These are phyloP conservation scores for Nanorana parkeri DNA, from an alignment of 2,113 vertebrate genomes.

Conservation along the genomic window DNA sequence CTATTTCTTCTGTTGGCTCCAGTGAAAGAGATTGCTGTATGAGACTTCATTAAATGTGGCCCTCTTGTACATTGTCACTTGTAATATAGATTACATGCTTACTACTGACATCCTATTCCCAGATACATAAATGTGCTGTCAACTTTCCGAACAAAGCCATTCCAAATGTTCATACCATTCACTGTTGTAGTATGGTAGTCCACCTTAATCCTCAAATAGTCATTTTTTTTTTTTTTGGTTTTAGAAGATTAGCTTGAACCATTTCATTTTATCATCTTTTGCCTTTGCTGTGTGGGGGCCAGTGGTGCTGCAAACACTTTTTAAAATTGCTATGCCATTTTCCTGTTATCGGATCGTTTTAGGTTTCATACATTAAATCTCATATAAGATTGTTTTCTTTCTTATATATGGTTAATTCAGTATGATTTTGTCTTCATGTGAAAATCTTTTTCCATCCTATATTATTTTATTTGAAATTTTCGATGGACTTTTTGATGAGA, in stretches of 20 bases:
- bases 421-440: too few relatives aligned
- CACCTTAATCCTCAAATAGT: neutral
- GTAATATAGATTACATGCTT: conserved; percentile 41
- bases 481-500: too few relatives aligned
- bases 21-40: conserved; percentile 16
- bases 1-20: conserved; percentile 13
- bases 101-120: conserved; percentile 41
- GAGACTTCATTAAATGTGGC: conserved; percentile 46
- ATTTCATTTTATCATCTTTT: neutral
- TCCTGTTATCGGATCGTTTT: too few relatives aligned
- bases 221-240: neutral
- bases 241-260: neutral
- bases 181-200: neutral
- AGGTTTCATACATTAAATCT: too few relatives aligned
- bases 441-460: too few relatives aligned
- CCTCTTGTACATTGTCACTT: conserved; percentile 42
- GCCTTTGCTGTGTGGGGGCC: too few relatives aligned
- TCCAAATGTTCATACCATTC: conserved; percentile 12
- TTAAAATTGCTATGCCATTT: too few relatives aligned
- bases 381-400: too few relatives aligned
- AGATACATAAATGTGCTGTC: conserved; percentile 40
- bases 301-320: too few relatives aligned
- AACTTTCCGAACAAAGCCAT: neutral
- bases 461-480: too few relatives aligned
- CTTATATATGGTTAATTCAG: too few relatives aligned